Base-by-base conservation (phyloP, 2,797 vertebrate genomes). In the Syncerus caffer region DNA sequence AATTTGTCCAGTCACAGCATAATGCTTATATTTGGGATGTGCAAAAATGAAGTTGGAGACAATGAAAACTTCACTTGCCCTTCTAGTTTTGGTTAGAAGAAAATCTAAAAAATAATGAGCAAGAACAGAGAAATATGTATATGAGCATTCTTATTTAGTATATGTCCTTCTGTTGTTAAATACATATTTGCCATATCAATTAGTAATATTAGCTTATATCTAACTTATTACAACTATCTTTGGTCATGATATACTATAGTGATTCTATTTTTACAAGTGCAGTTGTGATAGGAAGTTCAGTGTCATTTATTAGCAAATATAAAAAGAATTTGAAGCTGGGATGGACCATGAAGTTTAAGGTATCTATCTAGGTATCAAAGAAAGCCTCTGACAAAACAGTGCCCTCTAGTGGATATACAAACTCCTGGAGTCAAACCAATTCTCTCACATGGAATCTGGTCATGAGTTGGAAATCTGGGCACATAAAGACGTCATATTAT, bases 311-410 rank as follows among this genome's bases (percentile, higher is more conserved):
- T 76, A 97, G 76, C 27, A 95, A 67, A 85, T 89, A 55, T 2
- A 88, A 64, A 67, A 94, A 82, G 89, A 95, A 78, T 64, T 50
- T 50, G 58, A 86, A 95, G 21, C n/a, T 88, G 51, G 31, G 71
- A 62, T 67, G 58, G 83, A 50, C 53, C 84, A 50, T 51, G 17
- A 89, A 90, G 76, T 53, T 53, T 90, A 62, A 80, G 58, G 6
- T 38, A 25, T 80, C 47, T 89, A 13, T 76, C 42, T 84, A 27
- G 62, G 42, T 55, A 71, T 27, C 51, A 14, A 95, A 95, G 90
- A 94, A 92, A 85, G 98, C 97, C 97, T 97, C 95, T 98, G 92
- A 96, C 94, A 96, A 98, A 96, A 97, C 97, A 98, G 96, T 97
- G 98, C 97, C 98, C 98, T 98, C 98, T 98, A 89, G 97, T 96